phyloP scores from a whole-genome alignment of 2,888 invertebrate species.

The Trachelus iudaicus region DNA sequence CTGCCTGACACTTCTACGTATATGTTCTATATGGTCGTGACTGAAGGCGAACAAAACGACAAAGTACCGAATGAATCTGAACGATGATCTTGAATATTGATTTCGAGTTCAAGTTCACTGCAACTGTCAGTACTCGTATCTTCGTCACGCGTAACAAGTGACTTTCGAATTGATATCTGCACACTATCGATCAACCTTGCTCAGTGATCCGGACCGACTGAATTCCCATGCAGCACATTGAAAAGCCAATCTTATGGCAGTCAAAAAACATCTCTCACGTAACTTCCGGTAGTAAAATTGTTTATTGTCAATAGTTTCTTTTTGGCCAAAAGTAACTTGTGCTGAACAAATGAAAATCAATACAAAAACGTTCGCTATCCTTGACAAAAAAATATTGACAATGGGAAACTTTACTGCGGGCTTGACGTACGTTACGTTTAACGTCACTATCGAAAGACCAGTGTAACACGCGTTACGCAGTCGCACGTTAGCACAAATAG shows the following conservation, averaged over 20 bases:
- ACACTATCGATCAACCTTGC: neutral
- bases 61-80: too few species aligned
- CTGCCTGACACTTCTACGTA: too few species aligned
- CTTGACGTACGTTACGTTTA: neutral
- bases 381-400: too few species aligned
- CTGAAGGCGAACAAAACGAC: too few species aligned
- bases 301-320: too few species aligned
- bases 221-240: neutral
- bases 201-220: neutral
- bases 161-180: neutral
- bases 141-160: neutral
- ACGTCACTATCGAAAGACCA: neutral
- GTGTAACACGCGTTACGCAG: neutral
- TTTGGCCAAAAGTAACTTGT: too few species aligned
- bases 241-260: neutral
- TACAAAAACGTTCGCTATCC: neutral
- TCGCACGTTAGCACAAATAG: neutral
- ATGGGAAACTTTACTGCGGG: neutral
- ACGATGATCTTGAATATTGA: neutral
- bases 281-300: too few species aligned
- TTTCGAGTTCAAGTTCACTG: neutral
- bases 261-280: neutral
- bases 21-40: too few species aligned
- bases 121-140: neutral
- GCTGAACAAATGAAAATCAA: too few species aligned